Conservation (phyloP, 1,140 invertebrate genomes). For the Stenopsyche tienmushanensis region DNA sequence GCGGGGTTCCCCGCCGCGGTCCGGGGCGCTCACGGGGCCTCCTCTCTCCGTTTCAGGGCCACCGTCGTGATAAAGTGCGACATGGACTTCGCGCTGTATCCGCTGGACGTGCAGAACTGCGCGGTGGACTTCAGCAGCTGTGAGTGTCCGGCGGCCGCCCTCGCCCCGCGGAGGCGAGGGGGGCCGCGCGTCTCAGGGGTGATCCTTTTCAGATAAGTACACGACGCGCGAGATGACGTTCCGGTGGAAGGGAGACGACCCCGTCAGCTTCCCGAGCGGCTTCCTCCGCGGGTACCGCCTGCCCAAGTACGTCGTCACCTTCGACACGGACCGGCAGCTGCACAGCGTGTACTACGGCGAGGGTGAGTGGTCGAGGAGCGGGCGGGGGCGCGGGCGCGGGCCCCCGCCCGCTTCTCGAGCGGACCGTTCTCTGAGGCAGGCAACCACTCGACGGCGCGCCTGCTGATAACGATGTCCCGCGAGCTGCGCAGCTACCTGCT, state of each 20-base stretch:
- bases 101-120: slow-evolving; percentile 62
- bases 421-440: too few species aligned
- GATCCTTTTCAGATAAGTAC: slow-evolving; percentile 59
- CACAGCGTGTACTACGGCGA: slow-evolving; percentile 62
- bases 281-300: slow-evolving; percentile 58
- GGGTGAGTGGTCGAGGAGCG: too few species aligned
- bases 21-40: too few species aligned
- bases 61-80: slow-evolving; percentile 63
- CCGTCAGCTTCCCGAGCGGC: slow-evolving; percentile 54
- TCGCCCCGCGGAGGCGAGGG: too few species aligned
- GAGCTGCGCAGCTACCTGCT: slow-evolving; percentile 61
- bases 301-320: slow-evolving; percentile 62
- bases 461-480: slow-evolving; percentile 59
- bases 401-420: too few species aligned
- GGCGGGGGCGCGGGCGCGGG: too few species aligned
- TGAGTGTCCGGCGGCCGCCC: too few species aligned
- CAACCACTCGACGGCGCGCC: slow-evolving; percentile 59
- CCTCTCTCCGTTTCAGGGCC: slow-evolving; percentile 55
- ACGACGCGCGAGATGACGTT: slow-evolving; percentile 59
- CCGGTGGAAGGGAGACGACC: slow-evolving; percentile 57
- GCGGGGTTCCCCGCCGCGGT: slow-evolving; percentile 40
- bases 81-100: slow-evolving; percentile 63
- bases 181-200: too few species aligned
- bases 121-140: slow-evolving; percentile 63
- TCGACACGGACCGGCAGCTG: slow-evolving; percentile 58